Base-by-base conservation (phyloP, 2,888 invertebrate species). In the Didymodactylos carnosus region DNA sequence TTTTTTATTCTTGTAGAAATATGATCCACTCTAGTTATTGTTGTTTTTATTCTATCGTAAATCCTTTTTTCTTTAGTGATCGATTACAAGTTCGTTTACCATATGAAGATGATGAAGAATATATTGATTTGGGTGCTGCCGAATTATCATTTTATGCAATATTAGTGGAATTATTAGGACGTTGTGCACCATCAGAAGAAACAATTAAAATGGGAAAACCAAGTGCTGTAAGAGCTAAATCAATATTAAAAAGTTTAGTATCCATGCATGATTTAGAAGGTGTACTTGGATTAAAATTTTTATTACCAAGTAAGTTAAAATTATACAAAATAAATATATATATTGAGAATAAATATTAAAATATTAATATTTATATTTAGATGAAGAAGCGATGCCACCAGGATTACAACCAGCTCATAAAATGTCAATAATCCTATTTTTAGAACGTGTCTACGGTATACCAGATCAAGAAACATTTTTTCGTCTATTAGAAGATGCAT, bases 381-480 rank as follows among this genome's bases (percentile, higher is more conserved):
- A 62, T 35, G 62, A 62, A 14, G 35, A 62, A n/a, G 29, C 62
- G 35, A 62, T 62, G 62, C 62, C 62, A 16, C 85, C 85, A 25
- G 86, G 87, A 39, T 86, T 99, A 35, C 89, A 94, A 77, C 98
- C 98, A 16, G 75, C 74, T 39, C 95, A 99, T 86, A 99, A 99
- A 82, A 94, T 97, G 82, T 94, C 95, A 76, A 88, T 98, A 25
- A 94, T 98, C 0, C 85, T 97, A 39, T 99, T 99, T 86, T 84
- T 99, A 80, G 98, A 99, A 84, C 87, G 98, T 72, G 98, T 99
- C 23, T 99, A 99, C 82, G 97, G 97, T n/a, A 94, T 99, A 77
- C 95, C 97, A 83, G 91, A 92, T 0, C 92, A 93, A 82, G 94
- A 94, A 78, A 86, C 94, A 76, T 95, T 99, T 87, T 98, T 92